These are phyloP conservation scores for Girardinus metallicus DNA, from an alignment of 2,797 vertebrate species.

Conservation along the genomic window DNA sequence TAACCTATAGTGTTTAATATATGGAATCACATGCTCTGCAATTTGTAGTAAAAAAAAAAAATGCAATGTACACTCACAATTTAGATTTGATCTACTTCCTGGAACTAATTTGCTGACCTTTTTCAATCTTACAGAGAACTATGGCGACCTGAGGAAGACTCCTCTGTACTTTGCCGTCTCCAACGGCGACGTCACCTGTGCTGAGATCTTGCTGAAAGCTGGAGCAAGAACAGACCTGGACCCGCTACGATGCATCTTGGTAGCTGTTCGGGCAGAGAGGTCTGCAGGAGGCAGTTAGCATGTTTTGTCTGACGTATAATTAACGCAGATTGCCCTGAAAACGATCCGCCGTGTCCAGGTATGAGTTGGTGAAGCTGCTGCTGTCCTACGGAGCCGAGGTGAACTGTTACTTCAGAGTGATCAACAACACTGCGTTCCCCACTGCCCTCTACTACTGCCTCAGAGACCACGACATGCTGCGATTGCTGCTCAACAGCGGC, in stretches of 20 bases:
- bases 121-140: slow-evolving; percentile 72
- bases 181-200: slow-evolving; percentile 85
- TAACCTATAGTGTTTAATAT: background rate
- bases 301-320: background rate
- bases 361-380: slow-evolving; percentile 85
- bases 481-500: slow-evolving; percentile 87
- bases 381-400: slow-evolving; percentile 85
- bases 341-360: slow-evolving; percentile 42
- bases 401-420: slow-evolving; percentile 87
- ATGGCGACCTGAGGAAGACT: slow-evolving; percentile 82
- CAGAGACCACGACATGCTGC: slow-evolving; percentile 84
- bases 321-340: background rate
- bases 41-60: background rate
- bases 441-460: slow-evolving; percentile 89
- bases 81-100: background rate
- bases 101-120: too few species aligned
- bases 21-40: background rate
- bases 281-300: background rate
- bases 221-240: slow-evolving; percentile 85
- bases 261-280: slow-evolving; percentile 85
- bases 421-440: slow-evolving; percentile 86
- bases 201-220: slow-evolving; percentile 82
- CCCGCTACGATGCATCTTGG: slow-evolving; percentile 85
- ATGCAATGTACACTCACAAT: background rate
- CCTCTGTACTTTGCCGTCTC: slow-evolving; percentile 85